Conservation (phyloP, 2,113 vertebrate genomes). For the Gobius niger region DNA sequence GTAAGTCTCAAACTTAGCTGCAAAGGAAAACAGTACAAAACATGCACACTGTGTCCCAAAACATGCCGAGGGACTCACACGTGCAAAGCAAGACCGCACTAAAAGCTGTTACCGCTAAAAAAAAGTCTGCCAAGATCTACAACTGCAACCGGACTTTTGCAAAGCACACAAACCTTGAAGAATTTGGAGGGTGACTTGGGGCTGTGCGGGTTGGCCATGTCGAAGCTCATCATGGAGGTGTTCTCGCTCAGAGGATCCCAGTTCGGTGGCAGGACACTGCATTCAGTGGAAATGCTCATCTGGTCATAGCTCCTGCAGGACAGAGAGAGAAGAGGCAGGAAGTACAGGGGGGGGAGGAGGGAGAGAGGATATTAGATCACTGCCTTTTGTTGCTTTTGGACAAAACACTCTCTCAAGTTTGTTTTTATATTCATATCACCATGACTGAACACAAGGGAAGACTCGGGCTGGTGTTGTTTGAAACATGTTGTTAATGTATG, state of each 20-base stretch:
- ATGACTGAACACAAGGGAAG: neutral
- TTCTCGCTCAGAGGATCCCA: constrained; percentile 44
- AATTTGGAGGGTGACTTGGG: constrained; percentile 42
- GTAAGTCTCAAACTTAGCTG: neutral
- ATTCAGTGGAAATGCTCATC: constrained; percentile 68
- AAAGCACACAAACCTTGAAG: constrained; percentile 59
- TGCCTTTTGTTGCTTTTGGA: constrained; percentile 43
- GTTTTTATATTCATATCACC: neutral
- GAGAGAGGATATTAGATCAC: constrained; percentile 53
- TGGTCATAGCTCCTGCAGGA: constrained; percentile 69
- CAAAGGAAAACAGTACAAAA: neutral
- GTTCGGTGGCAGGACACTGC: constrained; percentile 49
- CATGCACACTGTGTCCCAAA: constrained; percentile 1
- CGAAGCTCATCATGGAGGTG: constrained; percentile 59
- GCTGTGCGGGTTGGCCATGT: constrained; percentile 50
- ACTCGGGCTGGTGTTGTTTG: neutral
- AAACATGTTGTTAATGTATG: too few species aligned
- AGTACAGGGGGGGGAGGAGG: constrained; percentile 18
- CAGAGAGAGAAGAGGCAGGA: constrained; percentile 63
- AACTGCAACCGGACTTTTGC: neutral
- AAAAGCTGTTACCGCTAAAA: too few species aligned
- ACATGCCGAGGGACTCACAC: neutral
- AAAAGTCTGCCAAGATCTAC: neutral
- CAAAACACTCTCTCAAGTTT: constrained; percentile 5
- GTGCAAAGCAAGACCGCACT: neutral